Evolutionary conservation across 2,113 vertebrate genomes (phyloP).

Genomic region (Lophochroa leadbeateri): DNA sequence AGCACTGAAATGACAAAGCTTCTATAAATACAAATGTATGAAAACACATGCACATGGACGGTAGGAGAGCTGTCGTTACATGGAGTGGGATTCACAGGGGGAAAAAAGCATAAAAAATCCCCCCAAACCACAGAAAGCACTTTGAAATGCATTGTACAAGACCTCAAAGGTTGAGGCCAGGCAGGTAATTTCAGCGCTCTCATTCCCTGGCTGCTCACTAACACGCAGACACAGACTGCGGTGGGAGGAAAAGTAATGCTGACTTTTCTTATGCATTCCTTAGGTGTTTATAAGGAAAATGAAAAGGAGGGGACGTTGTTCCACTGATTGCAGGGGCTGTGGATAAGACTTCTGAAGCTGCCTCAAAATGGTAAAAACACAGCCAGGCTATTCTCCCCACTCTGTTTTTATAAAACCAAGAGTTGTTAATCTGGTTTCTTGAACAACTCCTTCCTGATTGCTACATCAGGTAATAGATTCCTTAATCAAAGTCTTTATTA

Average conservation of each 20-base stretch:
- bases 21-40: neutral
- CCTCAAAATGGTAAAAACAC: neutral
- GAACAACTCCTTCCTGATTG: neutral
- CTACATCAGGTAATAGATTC: neutral
- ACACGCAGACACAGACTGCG: neutral
- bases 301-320: neutral
- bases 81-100: neutral
- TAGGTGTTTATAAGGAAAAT: neutral
- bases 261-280: neutral
- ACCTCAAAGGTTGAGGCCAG: neutral
- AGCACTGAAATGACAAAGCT: neutral
- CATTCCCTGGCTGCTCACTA: neutral
- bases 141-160: neutral
- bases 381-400: neutral
- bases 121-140: neutral
- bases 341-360: neutral
- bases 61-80: neutral
- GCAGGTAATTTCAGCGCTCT: neutral
- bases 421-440: neutral
- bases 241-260: neutral
- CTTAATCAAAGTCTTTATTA: neutral
- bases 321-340: neutral
- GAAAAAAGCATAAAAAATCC: neutral
- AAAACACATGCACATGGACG: neutral
- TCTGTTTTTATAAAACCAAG: neutral